A percentile compares a stretch with the other conserved stretches of the same genome.
phyloP scores from a whole-genome alignment of 2,113 vertebrate genomes.

The Nesogale talazaci region DNA sequence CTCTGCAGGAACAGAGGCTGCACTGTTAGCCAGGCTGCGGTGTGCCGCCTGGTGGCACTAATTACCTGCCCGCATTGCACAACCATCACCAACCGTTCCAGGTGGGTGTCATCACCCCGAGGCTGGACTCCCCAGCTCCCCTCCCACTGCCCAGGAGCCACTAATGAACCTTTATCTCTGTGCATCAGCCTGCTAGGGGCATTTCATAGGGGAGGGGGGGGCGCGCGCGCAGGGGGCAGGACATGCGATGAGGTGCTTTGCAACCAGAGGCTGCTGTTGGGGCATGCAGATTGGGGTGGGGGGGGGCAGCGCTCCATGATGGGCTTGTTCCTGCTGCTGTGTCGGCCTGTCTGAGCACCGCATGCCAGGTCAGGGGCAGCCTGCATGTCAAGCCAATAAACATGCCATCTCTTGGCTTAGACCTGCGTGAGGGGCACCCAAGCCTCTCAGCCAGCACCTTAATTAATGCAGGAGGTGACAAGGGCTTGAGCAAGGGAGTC shows the following conservation, averaged over 20 bases:
- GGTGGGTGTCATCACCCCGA: background rate
- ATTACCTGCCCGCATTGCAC: background rate
- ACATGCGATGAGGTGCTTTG: background rate
- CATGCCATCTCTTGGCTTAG: background rate
- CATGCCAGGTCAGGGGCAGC: background rate
- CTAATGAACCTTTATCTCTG: background rate
- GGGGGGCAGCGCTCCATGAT: background rate
- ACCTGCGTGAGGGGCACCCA: background rate
- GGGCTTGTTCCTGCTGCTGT: background rate
- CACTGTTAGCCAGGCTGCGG: background rate
- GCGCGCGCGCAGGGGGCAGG: background rate
- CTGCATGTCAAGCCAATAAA: background rate
- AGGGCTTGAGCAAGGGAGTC: background rate
- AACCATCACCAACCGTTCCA: background rate
- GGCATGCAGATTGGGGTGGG: background rate
- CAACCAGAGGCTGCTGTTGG: no score
- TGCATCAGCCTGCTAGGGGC: background rate
- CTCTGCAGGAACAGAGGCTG: background rate
- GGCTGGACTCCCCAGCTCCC: background rate
- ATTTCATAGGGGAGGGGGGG: background rate
- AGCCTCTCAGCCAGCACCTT: background rate
- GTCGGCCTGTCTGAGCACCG: background rate
- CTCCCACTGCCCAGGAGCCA: background rate
- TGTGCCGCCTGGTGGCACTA: background rate
- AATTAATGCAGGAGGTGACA: no score